Evolutionary conservation across 2,797 vertebrate species (phyloP), one percentile per base, ranked within the genome.

Genomic region (Synaphobranchus kaupii): DNA sequence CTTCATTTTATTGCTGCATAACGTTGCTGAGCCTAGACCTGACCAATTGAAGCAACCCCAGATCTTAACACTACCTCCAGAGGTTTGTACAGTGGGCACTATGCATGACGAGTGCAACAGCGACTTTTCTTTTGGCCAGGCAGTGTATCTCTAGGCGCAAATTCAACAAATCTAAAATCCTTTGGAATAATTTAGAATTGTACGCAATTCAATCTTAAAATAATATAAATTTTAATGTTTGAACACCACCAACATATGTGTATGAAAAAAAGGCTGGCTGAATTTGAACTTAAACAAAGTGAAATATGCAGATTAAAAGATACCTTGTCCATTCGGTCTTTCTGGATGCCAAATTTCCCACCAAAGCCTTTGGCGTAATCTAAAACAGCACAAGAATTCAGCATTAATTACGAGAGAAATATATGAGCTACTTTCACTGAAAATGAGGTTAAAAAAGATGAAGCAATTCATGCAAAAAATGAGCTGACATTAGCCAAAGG

Each of bases 331-430:
- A 97, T 96, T 4, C 96, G 93, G 87, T 96, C 96, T 63, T 95
- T 96, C 93, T 97, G 96, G 2, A 97, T 94, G 0, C 96, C 96
- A 0, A 94, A 97, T 13, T 97, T 97, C 5, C 96, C 96, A 20
- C 96, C 96, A 87, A 97, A 97, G 58, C 96, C 96, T 91, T 92
- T 97, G 0, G 98, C 96, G 71, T 99, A 99, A 95, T 99, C 98
- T 99, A 92, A 47, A 88, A 85, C 20, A 13, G 44, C 28, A 88
- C 78, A 66, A 60, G 10, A 84, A 15, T 80, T n/a, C 48, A 63
- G 25, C 2, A n/a, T 80, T 50, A 84, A 4, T 66, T n/a, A 10
- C 12, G 0, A 44, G 17, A 44, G 22, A 47, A 25, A 86, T 52
- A 63, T 17, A 44, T 39, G 34, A 17, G 15, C 54, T 20, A 66